A percentile compares a stretch with the other conserved stretches of the same genome.
phyloP scores from a whole-genome alignment of 2,888 invertebrate species.

The Clitarchus hookeri region DNA sequence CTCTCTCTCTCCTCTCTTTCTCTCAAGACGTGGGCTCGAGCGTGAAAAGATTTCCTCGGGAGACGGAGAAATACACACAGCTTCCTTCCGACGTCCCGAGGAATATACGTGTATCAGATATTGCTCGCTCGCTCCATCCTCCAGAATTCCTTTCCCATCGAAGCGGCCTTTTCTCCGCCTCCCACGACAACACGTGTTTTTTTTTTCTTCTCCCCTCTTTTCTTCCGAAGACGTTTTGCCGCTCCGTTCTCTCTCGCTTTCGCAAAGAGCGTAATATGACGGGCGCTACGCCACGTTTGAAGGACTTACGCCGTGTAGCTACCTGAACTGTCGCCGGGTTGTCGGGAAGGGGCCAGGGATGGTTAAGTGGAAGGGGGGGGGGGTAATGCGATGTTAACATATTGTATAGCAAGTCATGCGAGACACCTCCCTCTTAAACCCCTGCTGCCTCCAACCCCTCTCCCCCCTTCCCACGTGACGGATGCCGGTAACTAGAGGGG shows the following conservation, averaged over 20 bases:
- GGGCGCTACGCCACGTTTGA: neutral
- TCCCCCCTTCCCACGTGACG: no score
- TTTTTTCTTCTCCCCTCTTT: neutral
- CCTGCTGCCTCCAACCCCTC: neutral
- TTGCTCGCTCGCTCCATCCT: no score
- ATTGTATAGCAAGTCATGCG: neutral
- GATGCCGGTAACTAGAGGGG: neutral
- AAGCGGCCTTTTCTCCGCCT: neutral
- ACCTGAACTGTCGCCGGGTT: neutral
- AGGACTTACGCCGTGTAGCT: neutral
- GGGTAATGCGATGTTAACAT: neutral
- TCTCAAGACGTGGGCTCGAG: no score
- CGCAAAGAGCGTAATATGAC: neutral
- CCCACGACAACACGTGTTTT: neutral
- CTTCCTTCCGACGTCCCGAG: no score
- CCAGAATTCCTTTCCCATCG: no score
- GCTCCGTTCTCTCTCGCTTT: neutral
- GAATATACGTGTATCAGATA: no score
- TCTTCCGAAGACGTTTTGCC: neutral
- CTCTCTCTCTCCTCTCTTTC: no score
- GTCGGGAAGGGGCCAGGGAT: no score
- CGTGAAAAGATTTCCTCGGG: no score
- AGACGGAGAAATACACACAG: no score
- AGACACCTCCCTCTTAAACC: neutral
- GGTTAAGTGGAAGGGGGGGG: no score